Percentiles rank a stretch among this genome's conserved stretches.
Evolutionary conservation across 2,797 vertebrate genomes (phyloP).

Genomic region (Tadarida brasiliensis): DNA sequence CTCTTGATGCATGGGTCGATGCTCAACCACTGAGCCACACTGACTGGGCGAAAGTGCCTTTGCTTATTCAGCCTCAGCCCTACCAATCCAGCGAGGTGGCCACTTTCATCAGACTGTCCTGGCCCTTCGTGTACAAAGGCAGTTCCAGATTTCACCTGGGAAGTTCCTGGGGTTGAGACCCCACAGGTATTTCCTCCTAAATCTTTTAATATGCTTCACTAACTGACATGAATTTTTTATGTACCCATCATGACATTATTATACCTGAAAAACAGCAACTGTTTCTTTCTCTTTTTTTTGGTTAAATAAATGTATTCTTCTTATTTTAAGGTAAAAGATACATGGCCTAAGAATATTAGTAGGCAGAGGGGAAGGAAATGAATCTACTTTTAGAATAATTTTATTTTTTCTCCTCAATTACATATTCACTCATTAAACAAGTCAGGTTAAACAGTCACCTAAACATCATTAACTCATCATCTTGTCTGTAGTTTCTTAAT

Average conservation of each 20-base stretch:
- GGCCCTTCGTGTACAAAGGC: background rate
- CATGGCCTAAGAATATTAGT: background rate
- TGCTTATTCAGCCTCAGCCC: background rate
- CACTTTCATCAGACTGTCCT: background rate
- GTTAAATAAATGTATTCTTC: background rate
- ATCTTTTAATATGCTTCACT: background rate
- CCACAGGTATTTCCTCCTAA: background rate
- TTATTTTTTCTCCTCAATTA: background rate
- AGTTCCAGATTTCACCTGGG: background rate
- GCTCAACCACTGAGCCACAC: too few relatives aligned
- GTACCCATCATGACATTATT: background rate
- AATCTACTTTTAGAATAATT: background rate
- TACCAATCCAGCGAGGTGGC: too few relatives aligned
- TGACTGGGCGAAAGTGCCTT: background rate
- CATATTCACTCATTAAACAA: background rate
- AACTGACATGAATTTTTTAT: background rate
- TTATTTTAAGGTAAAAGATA: background rate
- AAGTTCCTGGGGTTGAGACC: background rate
- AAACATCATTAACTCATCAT: background rate
- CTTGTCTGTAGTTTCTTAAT: background rate
- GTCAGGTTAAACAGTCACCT: background rate
- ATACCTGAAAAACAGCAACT: background rate
- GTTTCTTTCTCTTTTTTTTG: background rate
- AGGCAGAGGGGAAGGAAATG: background rate
- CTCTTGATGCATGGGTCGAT: too few relatives aligned